Base-by-base conservation (phyloP, 2,113 vertebrate genomes). In the Siniperca knerii region DNA sequence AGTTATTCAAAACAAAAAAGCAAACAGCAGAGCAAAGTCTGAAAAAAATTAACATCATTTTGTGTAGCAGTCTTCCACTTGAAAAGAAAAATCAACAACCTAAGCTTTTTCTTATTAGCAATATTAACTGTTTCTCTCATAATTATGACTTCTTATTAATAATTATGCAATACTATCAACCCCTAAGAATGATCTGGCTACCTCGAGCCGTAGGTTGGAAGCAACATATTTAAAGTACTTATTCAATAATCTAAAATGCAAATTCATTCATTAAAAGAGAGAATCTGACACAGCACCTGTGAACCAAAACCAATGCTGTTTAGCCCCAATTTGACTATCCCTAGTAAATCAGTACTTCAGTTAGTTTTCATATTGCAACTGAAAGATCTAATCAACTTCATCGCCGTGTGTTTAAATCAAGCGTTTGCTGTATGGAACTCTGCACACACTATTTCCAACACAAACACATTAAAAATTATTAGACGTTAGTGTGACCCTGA, bases 391-490 rank as follows among this genome's bases (percentile, higher is more conserved):
- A 62, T 72, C 33, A 68, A 1, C 57, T 23, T 37, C 5, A 68
- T 58, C n/a, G 48, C 0, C 46, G 1, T 29, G 4, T 48, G 18
- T 70, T 21, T 80, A 29, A 74, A 54, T 54, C 42, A 77, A 21
- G 25, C 15, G 13, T 23, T 40, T 57, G 8, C 44, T 25, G 0
- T 15, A 13, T 18, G 23, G 29, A 57, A 23, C 4, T 69, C 4
- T 58, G 18, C n/a, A 48, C 20, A 58, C 50, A 82, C n/a, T 46
- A 1, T 57, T 58, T 64, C 44, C 48, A 61, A 35, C 29, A n/a
- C 74, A 79, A 80, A 62, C 23, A 72, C 29, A 25, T 46, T 35
- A n/a, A 44, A 68, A 61, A 78, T 23, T n/a, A 87, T 76, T 23
- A 48, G 10, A 69, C 48, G 25, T n/a, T 33, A 29, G 67, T 64